Base-by-base conservation (phyloP, 2,113 vertebrate genomes). In the Dascyllus trimaculatus region DNA sequence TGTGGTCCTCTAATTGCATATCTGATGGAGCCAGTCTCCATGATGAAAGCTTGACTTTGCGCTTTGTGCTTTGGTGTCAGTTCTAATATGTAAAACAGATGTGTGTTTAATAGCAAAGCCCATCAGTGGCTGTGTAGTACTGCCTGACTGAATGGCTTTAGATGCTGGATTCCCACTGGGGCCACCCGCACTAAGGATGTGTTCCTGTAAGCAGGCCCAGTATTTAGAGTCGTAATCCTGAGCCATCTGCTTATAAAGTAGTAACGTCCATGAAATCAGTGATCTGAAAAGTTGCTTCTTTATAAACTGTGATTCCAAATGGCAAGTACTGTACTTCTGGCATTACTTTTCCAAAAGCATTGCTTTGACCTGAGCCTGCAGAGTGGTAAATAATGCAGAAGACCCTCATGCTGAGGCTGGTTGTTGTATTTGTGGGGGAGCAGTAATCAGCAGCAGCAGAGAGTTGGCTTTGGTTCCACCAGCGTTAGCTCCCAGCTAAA, bases 81-180 rank as follows among this genome's bases (percentile, higher is more conserved):
- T 82, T 77, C 71, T 87, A 81, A 90, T 93, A 92, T 92, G 89
- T 86, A 86, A 91, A 93, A 86, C 93, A 93, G 91, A 93, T 93
- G 93, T 92, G 91, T 86, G 88, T 89, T 91, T 92, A 89, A 89
- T 81, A 84, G 87, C 76, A 57, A 64, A 73, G 75, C 72, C 75
- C 82, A 78, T 90, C 85, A 25, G 89, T 46, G 85, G 82, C 81
- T 78, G 86, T 69, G 85, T 65, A 71, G 78, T 40, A n/a, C 65
- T 87, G 85, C 65, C 69, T 68, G 10, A 52, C 58, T 83, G 70
- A 83, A 75, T 70, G 75, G 70, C 68, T 78, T 76, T 71, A 74
- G 76, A 84, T 74, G 85, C 45, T 76, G 81, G 83, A 74, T 71
- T 80, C 81, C 88, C 85, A 62, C 86, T 75, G 85, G 72, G 90